Conservation (phyloP, 2,797 vertebrate genomes). For the Malurus splendens region DNA sequence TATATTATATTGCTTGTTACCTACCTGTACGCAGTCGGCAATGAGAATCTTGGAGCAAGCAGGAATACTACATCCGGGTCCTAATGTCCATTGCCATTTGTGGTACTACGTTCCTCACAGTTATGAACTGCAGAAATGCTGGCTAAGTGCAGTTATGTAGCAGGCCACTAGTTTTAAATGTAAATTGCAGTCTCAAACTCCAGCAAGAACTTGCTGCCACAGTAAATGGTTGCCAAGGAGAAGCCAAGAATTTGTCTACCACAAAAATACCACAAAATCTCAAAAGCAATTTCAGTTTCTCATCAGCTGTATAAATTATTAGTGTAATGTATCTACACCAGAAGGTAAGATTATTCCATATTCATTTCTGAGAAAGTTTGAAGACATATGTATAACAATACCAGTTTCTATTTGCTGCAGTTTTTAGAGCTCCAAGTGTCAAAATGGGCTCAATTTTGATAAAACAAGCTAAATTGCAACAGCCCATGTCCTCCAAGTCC, state of each 20-base stretch:
- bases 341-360: slow-evolving; percentile 43
- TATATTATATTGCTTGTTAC: slow-evolving; percentile 86
- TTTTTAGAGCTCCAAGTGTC: slow-evolving; percentile 14
- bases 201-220: slow-evolving; percentile 75
- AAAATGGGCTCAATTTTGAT: slow-evolving; percentile 43
- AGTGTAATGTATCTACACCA: slow-evolving; percentile 57
- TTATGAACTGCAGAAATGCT: slow-evolving; percentile 97
- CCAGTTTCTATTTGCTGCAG: slow-evolving; percentile 34
- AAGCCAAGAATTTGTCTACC: slow-evolving; percentile 75
- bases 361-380: slow-evolving; percentile 33
- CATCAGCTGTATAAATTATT: slow-evolving; percentile 60
- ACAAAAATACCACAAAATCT: slow-evolving; percentile 77
- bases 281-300: slow-evolving; percentile 73
- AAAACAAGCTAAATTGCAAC: slow-evolving; percentile 50
- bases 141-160: slow-evolving; percentile 87
- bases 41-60: slow-evolving; percentile 97
- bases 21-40: slow-evolving; percentile 96
- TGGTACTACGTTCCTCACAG: slow-evolving; percentile 99
- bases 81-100: slow-evolving; percentile 99
- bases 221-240: slow-evolving; percentile 73
- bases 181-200: slow-evolving; percentile 77
- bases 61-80: slow-evolving; percentile 98
- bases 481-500: slow-evolving; percentile 57
- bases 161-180: slow-evolving; percentile 79
- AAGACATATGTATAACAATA: slow-evolving; percentile 12